A percentile compares a stretch with the other conserved stretches of the same genome.
Evolutionary conservation across 1,140 invertebrate species (phyloP).

Genomic region (Triops cancriformis): DNA sequence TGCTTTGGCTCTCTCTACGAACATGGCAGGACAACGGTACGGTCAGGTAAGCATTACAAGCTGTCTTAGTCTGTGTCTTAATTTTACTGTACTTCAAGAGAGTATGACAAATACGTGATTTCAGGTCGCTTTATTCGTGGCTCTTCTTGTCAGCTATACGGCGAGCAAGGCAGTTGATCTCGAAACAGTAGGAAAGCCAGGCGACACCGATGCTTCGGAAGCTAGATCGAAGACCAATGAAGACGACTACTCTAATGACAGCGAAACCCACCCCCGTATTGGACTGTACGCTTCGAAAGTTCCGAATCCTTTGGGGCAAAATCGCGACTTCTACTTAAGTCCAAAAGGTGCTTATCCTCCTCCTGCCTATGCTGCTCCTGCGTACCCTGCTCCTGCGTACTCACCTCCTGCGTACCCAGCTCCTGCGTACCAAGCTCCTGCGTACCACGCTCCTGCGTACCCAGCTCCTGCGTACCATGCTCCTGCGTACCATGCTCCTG

Average conservation of each 20-base stretch:
- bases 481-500: constrained; percentile 21
- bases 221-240: not conserved
- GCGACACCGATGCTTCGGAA: not conserved
- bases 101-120: not conserved
- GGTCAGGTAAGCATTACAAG: too few relatives aligned
- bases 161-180: not conserved
- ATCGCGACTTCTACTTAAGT: constrained; percentile 12
- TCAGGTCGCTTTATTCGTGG: not conserved
- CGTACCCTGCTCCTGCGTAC: too few relatives aligned
- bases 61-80: not conserved
- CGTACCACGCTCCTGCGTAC: constrained; percentile 22
- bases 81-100: not conserved
- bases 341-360: not conserved
- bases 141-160: not conserved
- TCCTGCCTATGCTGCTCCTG: constrained; percentile 8
- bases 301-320: constrained; percentile 15
- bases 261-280: not conserved
- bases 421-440: constrained; percentile 2
- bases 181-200: not conserved
- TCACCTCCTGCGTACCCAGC: constrained; percentile 18
- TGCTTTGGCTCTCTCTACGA: not conserved
- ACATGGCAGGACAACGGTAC: not conserved
- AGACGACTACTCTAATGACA: not conserved
- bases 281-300: constrained; percentile 17
- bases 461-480: constrained; percentile 17